Evolutionary conservation across 2,113 vertebrate genomes (phyloP).

Genomic region (Odobenus rosmarus): DNA sequence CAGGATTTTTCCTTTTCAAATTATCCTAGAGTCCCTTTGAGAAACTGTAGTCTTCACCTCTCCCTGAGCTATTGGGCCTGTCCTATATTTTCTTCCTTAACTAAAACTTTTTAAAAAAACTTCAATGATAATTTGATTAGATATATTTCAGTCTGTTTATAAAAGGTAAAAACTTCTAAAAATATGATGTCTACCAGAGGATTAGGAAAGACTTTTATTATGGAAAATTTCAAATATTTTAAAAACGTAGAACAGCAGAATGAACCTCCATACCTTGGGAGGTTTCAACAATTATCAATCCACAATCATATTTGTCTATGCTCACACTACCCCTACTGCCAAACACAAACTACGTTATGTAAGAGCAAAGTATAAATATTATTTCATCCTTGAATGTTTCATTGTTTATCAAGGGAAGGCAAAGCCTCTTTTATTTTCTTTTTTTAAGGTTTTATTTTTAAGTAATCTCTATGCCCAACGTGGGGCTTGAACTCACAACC

Average conservation of each 20-base stretch:
- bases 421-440: neutral
- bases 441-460: neutral
- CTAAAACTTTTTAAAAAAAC: neutral
- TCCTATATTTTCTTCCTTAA: neutral
- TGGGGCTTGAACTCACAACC: neutral
- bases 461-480: neutral
- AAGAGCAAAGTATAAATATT: conserved; percentile 29
- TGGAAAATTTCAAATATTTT: neutral
- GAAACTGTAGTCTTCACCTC: neutral
- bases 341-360: neutral
- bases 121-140: neutral
- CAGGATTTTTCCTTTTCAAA: neutral
- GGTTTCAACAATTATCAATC: neutral
- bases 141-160: neutral
- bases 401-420: neutral
- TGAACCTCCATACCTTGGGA: neutral
- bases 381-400: conserved; percentile 46
- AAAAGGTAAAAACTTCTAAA: conserved; percentile 7
- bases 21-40: neutral
- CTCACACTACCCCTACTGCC: neutral
- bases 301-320: neutral
- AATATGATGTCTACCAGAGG: neutral
- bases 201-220: neutral
- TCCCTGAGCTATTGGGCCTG: neutral
- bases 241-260: neutral